A percentile compares a stretch with the other conserved stretches of the same genome.
These are phyloP conservation scores for Bhutanitis thaidina DNA, from an alignment of 2,888 invertebrate species.

Conservation along the genomic window DNA sequence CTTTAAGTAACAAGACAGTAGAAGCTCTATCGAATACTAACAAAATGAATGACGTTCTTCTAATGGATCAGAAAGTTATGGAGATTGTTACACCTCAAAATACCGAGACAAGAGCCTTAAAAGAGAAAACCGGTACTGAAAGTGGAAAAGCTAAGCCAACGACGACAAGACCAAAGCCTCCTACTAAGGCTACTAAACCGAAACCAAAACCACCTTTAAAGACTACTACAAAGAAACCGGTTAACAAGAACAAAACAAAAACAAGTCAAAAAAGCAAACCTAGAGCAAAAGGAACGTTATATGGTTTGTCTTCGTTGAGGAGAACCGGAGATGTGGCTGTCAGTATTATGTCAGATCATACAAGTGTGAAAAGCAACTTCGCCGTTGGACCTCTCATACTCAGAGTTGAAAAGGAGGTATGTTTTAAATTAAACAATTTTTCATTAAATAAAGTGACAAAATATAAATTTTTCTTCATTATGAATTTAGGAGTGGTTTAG, in stretches of 20 bases:
- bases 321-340: constrained; percentile 90
- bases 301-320: constrained; percentile 88
- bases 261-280: constrained; percentile 74
- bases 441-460: too few relatives aligned
- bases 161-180: constrained; percentile 43
- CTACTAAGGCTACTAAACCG: constrained; percentile 44
- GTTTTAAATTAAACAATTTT: constrained; percentile 19
- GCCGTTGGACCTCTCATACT: constrained; percentile 88
- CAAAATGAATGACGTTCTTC: constrained; percentile 8
- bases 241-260: constrained; percentile 58
- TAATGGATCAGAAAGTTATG: constrained; percentile 8
- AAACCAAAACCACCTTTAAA: constrained; percentile 59
- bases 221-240: constrained; percentile 56
- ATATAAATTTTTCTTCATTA: too few relatives aligned
- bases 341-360: constrained; percentile 88
- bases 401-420: constrained; percentile 88
- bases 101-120: constrained; percentile 52
- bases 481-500: too few relatives aligned
- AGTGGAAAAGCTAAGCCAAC: constrained; percentile 60
- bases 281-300: constrained; percentile 88
- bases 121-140: constrained; percentile 51
- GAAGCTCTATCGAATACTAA: constrained; percentile 12
- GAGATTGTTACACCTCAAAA: background rate
- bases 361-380: constrained; percentile 91
- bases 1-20: constrained; percentile 32